A percentile compares a stretch with the other conserved stretches of the same genome.
Evolutionary conservation across 2,888 invertebrate species (phyloP).

Genomic region (Eilema griseolum): DNA sequence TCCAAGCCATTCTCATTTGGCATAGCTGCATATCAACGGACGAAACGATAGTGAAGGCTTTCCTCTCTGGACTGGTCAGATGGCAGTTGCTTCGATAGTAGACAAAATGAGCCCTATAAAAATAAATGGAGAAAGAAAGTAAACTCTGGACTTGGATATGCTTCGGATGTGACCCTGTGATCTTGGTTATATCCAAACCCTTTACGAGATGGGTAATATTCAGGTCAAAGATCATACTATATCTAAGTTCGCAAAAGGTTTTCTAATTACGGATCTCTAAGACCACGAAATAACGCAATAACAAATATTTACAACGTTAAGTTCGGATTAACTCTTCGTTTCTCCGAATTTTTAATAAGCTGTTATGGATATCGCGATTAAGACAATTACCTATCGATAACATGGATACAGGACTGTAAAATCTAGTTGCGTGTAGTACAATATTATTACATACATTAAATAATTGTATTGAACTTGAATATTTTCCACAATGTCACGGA

Average conservation of each 20-base stretch:
- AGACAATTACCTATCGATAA: slow-evolving; percentile 50
- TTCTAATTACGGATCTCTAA: slow-evolving; percentile 43
- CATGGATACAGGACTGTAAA: slow-evolving; percentile 37
- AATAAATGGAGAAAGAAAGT: too few species aligned
- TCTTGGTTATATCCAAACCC: too few species aligned
- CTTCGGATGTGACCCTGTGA: too few species aligned
- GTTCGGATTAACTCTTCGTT: slow-evolving; percentile 49
- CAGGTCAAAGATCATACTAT: not conserved
- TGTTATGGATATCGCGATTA: slow-evolving; percentile 52
- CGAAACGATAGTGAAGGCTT: not conserved
- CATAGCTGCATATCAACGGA: too few species aligned
- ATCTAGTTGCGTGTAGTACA: slow-evolving; percentile 27
- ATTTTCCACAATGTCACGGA: not conserved
- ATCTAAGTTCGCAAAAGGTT: slow-evolving; percentile 15
- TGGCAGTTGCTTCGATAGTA: not conserved
- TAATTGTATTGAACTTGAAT: slow-evolving; percentile 17
- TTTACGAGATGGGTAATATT: not conserved
- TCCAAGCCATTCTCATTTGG: too few species aligned
- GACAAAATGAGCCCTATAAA: too few species aligned
- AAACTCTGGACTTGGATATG: too few species aligned
- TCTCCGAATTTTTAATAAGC: slow-evolving; percentile 51
- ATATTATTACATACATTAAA: slow-evolving; percentile 28
- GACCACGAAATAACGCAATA: slow-evolving; percentile 42
- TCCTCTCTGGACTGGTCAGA: not conserved
- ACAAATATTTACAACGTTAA: slow-evolving; percentile 41